Conservation (phyloP, 2,797 vertebrate genomes). For the Silurus lanzhouensis region DNA sequence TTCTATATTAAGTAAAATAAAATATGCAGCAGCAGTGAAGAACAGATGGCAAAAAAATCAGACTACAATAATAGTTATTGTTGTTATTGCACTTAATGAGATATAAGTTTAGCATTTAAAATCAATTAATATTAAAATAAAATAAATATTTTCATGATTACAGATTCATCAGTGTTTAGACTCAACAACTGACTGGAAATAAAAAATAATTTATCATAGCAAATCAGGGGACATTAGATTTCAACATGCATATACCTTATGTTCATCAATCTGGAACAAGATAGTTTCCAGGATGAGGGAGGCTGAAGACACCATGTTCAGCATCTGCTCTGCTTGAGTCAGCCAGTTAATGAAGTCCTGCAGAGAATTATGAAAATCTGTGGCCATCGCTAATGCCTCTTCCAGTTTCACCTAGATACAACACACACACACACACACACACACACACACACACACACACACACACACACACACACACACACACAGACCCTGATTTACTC, state of each 20-base stretch:
- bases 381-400: conserved; percentile 88
- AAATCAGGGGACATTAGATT: background rate
- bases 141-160: too few species aligned
- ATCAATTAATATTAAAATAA: too few species aligned
- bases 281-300: conserved; percentile 97
- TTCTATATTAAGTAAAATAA: too few species aligned
- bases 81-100: too few species aligned
- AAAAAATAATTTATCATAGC: background rate
- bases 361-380: conserved; percentile 95
- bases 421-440: conserved; percentile 27
- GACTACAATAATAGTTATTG: too few species aligned
- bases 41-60: too few species aligned
- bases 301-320: conserved; percentile 89
- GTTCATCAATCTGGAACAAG: conserved; percentile 98
- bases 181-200: background rate
- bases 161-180: background rate
- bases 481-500: background rate
- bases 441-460: conserved; percentile 9
- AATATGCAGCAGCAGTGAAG: too few species aligned
- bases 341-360: conserved; percentile 99
- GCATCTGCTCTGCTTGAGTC: conserved; percentile 93
- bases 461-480: conserved; percentile 14
- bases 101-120: too few species aligned
- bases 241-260: conserved; percentile 81
- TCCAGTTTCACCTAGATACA: conserved; percentile 87